phyloP scores from a whole-genome alignment of 2,797 vertebrate genomes.

The Meda fulgida region DNA sequence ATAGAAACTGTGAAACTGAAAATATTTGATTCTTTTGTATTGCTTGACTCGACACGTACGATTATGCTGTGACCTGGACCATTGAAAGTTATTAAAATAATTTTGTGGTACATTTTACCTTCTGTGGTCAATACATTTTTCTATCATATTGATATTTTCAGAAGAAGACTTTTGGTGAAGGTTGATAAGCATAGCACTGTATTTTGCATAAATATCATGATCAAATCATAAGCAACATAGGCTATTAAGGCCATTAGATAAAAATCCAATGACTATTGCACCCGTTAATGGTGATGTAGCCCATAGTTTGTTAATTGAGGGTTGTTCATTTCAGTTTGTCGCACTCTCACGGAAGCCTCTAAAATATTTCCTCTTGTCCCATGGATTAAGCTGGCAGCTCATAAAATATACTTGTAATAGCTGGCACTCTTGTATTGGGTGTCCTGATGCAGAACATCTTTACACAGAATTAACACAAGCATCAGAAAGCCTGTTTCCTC shows the following conservation, averaged over 20 bases:
- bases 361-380: background rate
- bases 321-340: background rate
- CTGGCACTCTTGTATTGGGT: background rate
- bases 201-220: too few species aligned
- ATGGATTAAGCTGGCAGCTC: conserved; percentile 2
- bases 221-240: too few species aligned
- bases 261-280: background rate
- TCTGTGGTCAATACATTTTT: background rate
- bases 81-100: background rate
- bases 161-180: background rate
- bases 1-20: background rate
- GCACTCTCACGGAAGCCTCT: background rate
- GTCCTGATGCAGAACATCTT: background rate
- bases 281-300: background rate
- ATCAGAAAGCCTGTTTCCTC: background rate
- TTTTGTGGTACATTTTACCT: background rate
- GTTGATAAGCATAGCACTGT: background rate
- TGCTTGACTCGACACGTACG: background rate
- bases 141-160: background rate
- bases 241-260: background rate
- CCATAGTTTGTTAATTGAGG: background rate
- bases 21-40: background rate
- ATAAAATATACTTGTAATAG: background rate
- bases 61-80: background rate
- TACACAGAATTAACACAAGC: background rate